Base-by-base conservation (phyloP, 2,888 invertebrate species). In the Boloria euphrosyne region DNA sequence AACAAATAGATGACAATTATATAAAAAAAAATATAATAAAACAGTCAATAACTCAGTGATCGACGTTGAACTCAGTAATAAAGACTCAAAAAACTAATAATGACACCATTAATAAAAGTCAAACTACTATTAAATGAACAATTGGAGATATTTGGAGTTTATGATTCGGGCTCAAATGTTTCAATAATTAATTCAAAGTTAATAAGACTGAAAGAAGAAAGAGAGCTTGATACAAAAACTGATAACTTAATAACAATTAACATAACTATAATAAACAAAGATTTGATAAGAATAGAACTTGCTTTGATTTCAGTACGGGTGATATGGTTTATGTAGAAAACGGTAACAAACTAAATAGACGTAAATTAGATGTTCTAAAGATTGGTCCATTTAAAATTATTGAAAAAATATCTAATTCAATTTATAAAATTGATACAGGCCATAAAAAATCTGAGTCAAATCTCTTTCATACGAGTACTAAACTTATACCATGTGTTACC, bases 121-220 rank as follows among this genome's bases (percentile, higher is more conserved):
- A 74, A 73, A 61, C 60, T 74, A 71, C 1, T 58, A 72, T 60
- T 73, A 62, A 67, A 74, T 61, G 61, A 71, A 46, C 71, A 38
- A 18, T 31, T 74, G 38, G 62, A 75, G 63, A 55, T 71, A 46
- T 63, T 43, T 62, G 75, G 70, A 53, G 65, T 74, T 14, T 77
- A 77, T 71, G 76, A 77, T 57, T 73, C 76, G 10, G 75, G 75
- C 10, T 75, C 73, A 14, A 73, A 78, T 68, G 73, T 78, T 31
- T 75, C 75, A 3, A 6, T 22, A 3, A 18, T 51, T 0, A 51
- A 51, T 18, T 18, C 50, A 3, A 51, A 18, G 0, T 51, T 51
- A 13, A 3, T 51, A 13, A 22, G 4, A 22, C 5, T 51, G 13
- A 18, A 47, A 13, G n/a, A 47, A 14, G n/a, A 17, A 3, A 5